These are phyloP conservation scores for Scolopax mira DNA, from an alignment of 2,113 vertebrate species.

Conservation along the genomic window DNA sequence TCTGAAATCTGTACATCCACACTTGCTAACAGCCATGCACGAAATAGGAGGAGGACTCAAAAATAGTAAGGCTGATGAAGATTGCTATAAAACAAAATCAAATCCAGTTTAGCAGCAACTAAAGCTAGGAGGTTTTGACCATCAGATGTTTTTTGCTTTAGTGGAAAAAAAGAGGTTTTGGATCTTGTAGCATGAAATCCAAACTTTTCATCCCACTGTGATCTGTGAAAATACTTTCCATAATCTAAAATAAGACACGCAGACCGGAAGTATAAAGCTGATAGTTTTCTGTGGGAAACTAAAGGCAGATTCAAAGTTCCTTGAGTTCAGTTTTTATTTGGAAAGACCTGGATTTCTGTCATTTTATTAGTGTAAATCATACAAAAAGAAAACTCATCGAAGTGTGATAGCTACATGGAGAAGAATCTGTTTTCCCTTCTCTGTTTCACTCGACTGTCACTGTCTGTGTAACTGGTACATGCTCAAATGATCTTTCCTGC, in stretches of 20 bases:
- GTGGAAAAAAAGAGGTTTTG: background rate
- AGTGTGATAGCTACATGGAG: background rate
- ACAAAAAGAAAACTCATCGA: background rate
- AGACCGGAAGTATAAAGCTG: background rate
- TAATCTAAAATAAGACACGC: background rate
- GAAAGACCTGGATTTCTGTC: background rate
- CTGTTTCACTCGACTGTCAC: background rate
- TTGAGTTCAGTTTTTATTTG: background rate
- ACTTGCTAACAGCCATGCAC: background rate
- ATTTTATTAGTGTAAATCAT: background rate
- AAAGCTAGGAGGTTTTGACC: background rate
- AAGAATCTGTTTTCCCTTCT: background rate
- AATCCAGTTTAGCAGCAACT: background rate
- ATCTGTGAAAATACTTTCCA: conserved; percentile 1
- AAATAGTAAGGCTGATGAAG: background rate
- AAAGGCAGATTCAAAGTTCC: background rate
- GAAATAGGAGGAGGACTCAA: background rate
- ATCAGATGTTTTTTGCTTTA: background rate
- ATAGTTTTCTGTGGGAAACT: background rate
- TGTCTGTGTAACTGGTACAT: background rate
- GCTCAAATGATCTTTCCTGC: background rate
- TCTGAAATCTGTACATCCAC: background rate
- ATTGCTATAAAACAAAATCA: background rate
- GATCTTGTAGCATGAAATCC: background rate
- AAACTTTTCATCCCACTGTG: background rate